Conservation (phyloP, 2,113 vertebrate species). For the Pelecanus crispus region DNA sequence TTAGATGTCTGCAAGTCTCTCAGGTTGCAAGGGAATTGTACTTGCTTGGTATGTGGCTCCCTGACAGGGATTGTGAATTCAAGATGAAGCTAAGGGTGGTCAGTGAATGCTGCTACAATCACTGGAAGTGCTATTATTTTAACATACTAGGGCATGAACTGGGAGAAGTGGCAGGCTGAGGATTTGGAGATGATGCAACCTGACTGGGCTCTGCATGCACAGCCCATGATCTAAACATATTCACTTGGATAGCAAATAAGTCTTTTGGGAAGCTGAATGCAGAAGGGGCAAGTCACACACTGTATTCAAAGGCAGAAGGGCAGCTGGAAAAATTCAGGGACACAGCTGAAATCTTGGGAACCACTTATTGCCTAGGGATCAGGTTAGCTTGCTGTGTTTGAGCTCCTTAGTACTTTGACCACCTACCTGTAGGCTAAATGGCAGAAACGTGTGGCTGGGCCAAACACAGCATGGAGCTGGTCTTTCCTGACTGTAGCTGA, state of each 20-base stretch:
- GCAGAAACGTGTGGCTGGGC: not conserved
- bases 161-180: not conserved
- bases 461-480: not conserved
- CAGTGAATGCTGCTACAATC: not conserved
- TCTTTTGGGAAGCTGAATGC: not conserved
- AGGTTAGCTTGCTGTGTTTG: fast-evolving
- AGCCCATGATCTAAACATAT: not conserved
- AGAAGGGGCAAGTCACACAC: not conserved
- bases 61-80: not conserved
- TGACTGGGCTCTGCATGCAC: not conserved
- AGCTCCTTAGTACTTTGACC: not conserved
- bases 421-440: not conserved
- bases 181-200: not conserved
- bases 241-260: not conserved
- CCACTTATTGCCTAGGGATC: not conserved
- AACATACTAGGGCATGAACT: not conserved
- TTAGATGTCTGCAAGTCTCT: not conserved
- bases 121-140: conserved; percentile 5
- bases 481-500: not conserved
- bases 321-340: not conserved
- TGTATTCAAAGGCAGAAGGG: not conserved
- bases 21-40: not conserved
- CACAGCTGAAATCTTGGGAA: not conserved
- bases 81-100: not conserved
- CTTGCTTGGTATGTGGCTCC: not conserved